Percentiles rank a stretch among this genome's conserved stretches.
phyloP scores from a whole-genome alignment of 2,113 vertebrate species.

The Cisticola juncidis region DNA sequence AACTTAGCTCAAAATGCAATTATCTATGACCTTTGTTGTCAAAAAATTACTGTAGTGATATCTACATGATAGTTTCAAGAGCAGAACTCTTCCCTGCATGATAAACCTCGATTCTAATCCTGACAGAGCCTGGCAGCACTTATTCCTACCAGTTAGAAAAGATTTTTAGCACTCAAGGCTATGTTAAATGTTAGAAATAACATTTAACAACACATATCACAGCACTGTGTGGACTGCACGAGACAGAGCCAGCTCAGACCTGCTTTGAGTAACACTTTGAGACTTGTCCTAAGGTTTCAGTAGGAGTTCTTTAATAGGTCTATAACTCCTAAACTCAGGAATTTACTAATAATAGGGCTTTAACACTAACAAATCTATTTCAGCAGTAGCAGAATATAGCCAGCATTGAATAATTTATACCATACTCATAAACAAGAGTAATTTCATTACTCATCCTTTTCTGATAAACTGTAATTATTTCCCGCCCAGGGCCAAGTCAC shows the following conservation, averaged over 20 bases:
- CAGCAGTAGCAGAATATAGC: not conserved
- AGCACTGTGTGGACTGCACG: not conserved
- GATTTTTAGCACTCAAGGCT: not conserved
- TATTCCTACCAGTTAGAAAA: not conserved
- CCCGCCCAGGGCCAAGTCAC: not conserved
- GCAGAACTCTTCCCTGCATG: fast-evolving
- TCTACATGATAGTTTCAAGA: fast-evolving
- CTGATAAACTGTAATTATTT: not conserved
- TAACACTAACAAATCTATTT: not conserved
- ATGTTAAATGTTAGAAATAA: fast-evolving
- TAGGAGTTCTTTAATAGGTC: not conserved
- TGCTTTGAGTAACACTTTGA: not conserved
- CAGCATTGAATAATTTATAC: not conserved
- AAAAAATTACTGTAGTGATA: not conserved
- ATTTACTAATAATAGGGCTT: not conserved
- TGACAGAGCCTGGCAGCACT: not conserved
- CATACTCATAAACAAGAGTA: not conserved
- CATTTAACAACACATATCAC: not conserved
- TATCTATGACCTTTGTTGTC: not conserved
- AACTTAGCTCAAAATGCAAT: not conserved
- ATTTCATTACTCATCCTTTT: not conserved
- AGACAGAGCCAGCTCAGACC: not conserved
- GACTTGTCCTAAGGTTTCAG: not conserved
- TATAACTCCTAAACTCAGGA: not conserved
- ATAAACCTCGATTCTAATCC: not conserved